Evolutionary conservation across 2,113 vertebrate species (phyloP).

Genomic region (Vombatus ursinus): DNA sequence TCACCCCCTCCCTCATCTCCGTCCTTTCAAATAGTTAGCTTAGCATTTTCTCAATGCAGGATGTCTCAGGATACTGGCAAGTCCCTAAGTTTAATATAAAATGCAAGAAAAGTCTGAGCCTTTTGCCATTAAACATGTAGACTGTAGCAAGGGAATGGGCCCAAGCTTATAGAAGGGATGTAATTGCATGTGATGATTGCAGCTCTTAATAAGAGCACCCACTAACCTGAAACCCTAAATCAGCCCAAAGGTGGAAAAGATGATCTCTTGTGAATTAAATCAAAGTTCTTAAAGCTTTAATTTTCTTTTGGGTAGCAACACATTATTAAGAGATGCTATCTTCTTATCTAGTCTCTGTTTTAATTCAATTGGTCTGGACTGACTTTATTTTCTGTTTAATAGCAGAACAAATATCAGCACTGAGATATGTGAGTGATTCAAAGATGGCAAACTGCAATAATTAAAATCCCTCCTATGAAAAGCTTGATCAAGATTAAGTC

Average conservation of each 20-base stretch:
- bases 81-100: background rate
- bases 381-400: constrained; percentile 66
- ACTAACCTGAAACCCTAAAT: constrained; percentile 47
- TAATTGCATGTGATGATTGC: constrained; percentile 9
- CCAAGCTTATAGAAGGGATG: background rate
- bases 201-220: constrained; percentile 47
- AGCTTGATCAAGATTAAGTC: constrained; percentile 50
- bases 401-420: constrained; percentile 40
- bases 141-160: background rate
- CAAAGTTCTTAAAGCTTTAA: constrained; percentile 31
- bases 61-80: background rate
- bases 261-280: constrained; percentile 3
- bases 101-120: background rate
- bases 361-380: constrained; percentile 37
- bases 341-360: background rate
- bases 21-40: too few relatives aligned
- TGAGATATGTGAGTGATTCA: constrained; percentile 20
- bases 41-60: background rate
- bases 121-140: background rate
- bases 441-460: constrained; percentile 54
- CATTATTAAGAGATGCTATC: constrained; percentile 35
- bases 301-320: constrained; percentile 53
- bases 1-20: background rate
- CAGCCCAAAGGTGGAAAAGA: constrained; percentile 14
- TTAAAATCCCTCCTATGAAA: constrained; percentile 52